phyloP scores from a whole-genome alignment of 2,113 vertebrate species.

The Alouatta palliata region DNA sequence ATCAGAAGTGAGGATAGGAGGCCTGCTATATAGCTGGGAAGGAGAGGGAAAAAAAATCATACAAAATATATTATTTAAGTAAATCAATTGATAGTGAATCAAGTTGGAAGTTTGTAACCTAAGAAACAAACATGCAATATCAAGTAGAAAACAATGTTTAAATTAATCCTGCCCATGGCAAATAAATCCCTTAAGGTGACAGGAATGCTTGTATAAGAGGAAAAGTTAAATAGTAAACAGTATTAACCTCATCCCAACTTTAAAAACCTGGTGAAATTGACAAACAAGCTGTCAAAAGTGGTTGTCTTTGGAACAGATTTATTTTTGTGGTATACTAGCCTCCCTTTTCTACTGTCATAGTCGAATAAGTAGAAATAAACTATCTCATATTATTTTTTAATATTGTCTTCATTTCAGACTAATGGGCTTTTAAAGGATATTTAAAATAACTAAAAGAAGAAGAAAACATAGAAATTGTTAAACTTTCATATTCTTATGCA shows the following conservation, averaged over 20 bases:
- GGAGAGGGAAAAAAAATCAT: not conserved
- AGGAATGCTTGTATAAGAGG: slow-evolving; percentile 1
- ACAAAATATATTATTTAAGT: slow-evolving; percentile 55
- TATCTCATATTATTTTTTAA: not conserved
- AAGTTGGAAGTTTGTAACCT: slow-evolving; percentile 13
- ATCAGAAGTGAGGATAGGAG: slow-evolving; percentile 57
- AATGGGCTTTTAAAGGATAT: slow-evolving; percentile 35
- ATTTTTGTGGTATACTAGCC: not conserved
- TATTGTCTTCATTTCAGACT: slow-evolving; percentile 4
- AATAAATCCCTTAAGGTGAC: not conserved
- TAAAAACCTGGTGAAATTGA: not conserved
- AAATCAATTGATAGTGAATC: slow-evolving; percentile 44
- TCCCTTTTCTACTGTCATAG: not conserved
- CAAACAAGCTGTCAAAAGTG: not conserved
- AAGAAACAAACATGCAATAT: slow-evolving; percentile 33
- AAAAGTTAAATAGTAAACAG: not conserved
- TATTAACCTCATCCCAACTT: slow-evolving; percentile 30
- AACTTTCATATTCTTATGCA: slow-evolving; percentile 79
- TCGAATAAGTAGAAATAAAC: slow-evolving; percentile 33
- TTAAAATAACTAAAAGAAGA: slow-evolving; percentile 72
- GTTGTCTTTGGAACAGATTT: not conserved
- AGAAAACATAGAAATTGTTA: slow-evolving; percentile 73
- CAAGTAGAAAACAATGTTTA: slow-evolving; percentile 49
- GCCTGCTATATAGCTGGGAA: not conserved
- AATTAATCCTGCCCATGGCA: slow-evolving; percentile 40